Evolutionary conservation across 2,888 invertebrate species (phyloP).

Genomic region (Lasiommata megera): DNA sequence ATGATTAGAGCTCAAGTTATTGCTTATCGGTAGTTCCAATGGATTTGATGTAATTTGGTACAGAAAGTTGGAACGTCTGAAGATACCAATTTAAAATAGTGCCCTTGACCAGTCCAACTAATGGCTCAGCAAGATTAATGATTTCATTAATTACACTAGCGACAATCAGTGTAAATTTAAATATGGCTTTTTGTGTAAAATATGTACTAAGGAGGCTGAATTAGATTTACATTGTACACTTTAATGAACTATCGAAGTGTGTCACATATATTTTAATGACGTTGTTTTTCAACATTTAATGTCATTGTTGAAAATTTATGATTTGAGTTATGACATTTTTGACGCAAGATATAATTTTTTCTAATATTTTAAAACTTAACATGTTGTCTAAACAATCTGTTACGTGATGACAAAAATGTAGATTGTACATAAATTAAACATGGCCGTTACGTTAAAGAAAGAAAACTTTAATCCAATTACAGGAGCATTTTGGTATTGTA

Average conservation of each 20-base stretch:
- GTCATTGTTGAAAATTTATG: constrained; percentile 4
- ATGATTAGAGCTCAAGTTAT: too few relatives aligned
- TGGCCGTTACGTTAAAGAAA: too few relatives aligned
- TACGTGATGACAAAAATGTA: too few relatives aligned
- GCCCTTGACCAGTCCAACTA: constrained; percentile 72
- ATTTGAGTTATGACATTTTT: neutral
- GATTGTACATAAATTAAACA: too few relatives aligned
- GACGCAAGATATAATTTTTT: neutral
- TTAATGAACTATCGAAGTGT: constrained; percentile 7
- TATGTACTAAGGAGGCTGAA: constrained; percentile 17
- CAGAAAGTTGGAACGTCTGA: constrained; percentile 47
- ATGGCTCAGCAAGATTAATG: constrained; percentile 74
- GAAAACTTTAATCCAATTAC: too few relatives aligned
- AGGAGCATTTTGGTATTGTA: too few relatives aligned
- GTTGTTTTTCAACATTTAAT: constrained; percentile 11
- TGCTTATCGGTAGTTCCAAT: too few relatives aligned
- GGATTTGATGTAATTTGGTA: too few relatives aligned
- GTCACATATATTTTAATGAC: neutral
- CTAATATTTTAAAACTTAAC: too few relatives aligned
- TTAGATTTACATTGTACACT: constrained; percentile 15
- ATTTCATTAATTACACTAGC: constrained; percentile 72
- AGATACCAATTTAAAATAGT: constrained; percentile 67
- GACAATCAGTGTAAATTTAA: constrained; percentile 68
- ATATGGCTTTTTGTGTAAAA: constrained; percentile 29
- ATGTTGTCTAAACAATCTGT: too few relatives aligned